Evolutionary conservation across 2,113 vertebrate genomes (phyloP).

Genomic region (Sylvietta virens): DNA sequence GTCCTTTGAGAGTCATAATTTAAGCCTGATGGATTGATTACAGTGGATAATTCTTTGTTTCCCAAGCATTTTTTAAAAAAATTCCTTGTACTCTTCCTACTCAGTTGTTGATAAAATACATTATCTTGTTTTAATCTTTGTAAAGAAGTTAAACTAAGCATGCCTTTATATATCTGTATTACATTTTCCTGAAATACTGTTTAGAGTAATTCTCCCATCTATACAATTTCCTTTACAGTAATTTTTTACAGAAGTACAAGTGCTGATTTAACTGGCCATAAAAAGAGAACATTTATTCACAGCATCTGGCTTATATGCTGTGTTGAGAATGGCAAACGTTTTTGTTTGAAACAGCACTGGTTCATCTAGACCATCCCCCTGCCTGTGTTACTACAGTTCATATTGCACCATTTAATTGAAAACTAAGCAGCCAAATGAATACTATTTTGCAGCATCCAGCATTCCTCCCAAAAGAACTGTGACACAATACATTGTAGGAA

Average conservation of each 20-base stretch:
- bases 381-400: background rate
- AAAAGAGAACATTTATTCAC: slow-evolving; percentile 36
- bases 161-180: background rate
- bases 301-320: background rate
- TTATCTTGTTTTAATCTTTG: slow-evolving; percentile 14
- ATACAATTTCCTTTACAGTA: slow-evolving; percentile 13
- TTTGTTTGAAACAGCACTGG: background rate
- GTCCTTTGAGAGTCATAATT: slow-evolving; percentile 42
- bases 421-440: slow-evolving; percentile 17
- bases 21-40: slow-evolving; percentile 36
- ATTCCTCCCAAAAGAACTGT: background rate
- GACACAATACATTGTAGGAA: background rate
- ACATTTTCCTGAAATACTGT: background rate
- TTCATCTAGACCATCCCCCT: background rate
- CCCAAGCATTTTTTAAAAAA: background rate
- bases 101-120: background rate
- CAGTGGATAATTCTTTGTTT: slow-evolving; percentile 11
- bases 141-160: slow-evolving; percentile 12
- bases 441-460: background rate
- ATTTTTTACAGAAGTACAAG: slow-evolving; percentile 30
- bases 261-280: slow-evolving; percentile 29
- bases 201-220: background rate
- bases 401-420: slow-evolving; percentile 1
- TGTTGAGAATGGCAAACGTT: background rate
- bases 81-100: background rate